Conservation (phyloP, 1,140 invertebrate genomes). For the Helicorthomorpha holstii region DNA sequence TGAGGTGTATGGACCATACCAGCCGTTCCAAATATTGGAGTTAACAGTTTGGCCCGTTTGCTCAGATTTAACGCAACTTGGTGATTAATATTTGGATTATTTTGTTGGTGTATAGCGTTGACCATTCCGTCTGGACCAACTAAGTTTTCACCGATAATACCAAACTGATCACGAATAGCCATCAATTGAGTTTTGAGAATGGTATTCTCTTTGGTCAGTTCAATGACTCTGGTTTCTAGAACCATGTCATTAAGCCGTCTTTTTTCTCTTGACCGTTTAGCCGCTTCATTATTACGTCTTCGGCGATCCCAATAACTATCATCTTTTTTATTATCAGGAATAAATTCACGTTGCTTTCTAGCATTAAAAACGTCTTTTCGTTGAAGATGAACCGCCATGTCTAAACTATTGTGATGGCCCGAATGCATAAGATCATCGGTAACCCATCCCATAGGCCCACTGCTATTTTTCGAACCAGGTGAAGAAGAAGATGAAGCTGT, state of each 20-base stretch:
- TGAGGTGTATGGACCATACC: not conserved
- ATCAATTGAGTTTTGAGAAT: slow-evolving; percentile 78
- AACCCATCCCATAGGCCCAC: no score
- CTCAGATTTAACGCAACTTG: slow-evolving; percentile 8
- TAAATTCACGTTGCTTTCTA: slow-evolving; percentile 90
- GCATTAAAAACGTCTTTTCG: not conserved
- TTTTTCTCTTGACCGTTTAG: slow-evolving; percentile 85
- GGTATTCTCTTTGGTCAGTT: slow-evolving; percentile 87
- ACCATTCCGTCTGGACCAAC: slow-evolving; percentile 74
- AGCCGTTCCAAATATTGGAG: slow-evolving; percentile 15
- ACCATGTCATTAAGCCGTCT: slow-evolving; percentile 93
- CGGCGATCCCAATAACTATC: slow-evolving; percentile 93
- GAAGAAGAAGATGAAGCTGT: no score
- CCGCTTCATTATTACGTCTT: slow-evolving; percentile 88
- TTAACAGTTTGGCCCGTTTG: slow-evolving; percentile 9
- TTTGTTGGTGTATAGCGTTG: slow-evolving; percentile 25
- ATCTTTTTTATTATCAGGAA: slow-evolving; percentile 92
- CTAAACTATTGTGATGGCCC: not conserved
- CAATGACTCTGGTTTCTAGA: slow-evolving; percentile 77
- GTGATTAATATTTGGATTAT: no score
- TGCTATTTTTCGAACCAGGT: no score
- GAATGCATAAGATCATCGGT: no score
- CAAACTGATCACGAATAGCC: slow-evolving; percentile 83
- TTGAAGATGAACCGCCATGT: not conserved
- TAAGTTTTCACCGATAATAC: slow-evolving; percentile 66